phyloP scores from a whole-genome alignment of 1,140 invertebrate genomes.

The Zaprionus vittiger region DNA sequence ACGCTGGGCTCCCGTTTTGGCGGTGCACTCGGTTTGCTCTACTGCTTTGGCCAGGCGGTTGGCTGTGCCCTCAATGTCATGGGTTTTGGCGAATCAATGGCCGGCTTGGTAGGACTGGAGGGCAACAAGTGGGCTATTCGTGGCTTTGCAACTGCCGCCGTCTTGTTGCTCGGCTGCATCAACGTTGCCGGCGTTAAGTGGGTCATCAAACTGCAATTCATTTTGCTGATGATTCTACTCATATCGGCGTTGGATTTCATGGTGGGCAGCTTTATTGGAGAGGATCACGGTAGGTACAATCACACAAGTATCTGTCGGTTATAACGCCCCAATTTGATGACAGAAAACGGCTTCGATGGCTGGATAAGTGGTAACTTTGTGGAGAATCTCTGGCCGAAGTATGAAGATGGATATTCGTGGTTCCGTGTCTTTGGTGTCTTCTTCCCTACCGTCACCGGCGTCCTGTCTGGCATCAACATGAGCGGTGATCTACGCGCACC shows the following conservation, averaged over 20 bases:
- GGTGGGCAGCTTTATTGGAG: conserved; percentile 93
- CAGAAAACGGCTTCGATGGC: conserved; percentile 93
- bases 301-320: not conserved
- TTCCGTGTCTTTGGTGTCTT: conserved; percentile 98
- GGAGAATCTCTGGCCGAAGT: conserved; percentile 93
- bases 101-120: conserved; percentile 90
- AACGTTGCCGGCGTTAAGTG: conserved; percentile 97
- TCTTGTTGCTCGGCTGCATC: conserved; percentile 92
- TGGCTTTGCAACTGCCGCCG: conserved; percentile 92
- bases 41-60: conserved; percentile 98
- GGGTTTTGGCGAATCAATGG: conserved; percentile 98
- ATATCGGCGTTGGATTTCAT: conserved; percentile 95
- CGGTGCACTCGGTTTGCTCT: conserved; percentile 95
- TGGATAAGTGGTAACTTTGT: conserved; percentile 92
- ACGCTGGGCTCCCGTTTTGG: conserved; percentile 96
- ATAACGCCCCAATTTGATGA: conserved; percentile 20
- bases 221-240: conserved; percentile 92
- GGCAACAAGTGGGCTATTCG: conserved; percentile 90
- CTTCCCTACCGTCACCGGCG: conserved; percentile 96
- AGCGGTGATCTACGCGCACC: conserved; percentile 97
- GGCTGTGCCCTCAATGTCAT: conserved; percentile 97
- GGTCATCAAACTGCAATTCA: conserved; percentile 96
- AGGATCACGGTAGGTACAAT: conserved; percentile 86
- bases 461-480: conserved; percentile 99
- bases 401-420: conserved; percentile 92